phyloP scores from a whole-genome alignment of 2,113 vertebrate species.

The Diglossa brunneiventris region DNA sequence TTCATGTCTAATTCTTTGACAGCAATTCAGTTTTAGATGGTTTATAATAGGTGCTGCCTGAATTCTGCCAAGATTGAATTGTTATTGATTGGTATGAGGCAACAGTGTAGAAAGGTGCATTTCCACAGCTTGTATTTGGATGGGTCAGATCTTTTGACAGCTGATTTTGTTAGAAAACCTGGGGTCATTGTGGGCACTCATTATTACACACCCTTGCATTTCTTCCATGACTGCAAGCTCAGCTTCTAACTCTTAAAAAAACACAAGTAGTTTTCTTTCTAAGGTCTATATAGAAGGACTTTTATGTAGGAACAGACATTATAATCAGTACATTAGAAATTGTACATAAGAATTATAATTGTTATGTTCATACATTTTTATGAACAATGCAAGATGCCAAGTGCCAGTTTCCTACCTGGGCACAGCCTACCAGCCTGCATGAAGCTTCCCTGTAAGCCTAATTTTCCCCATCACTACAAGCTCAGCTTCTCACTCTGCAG shows the following conservation, averaged over 20 bases:
- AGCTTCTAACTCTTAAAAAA: conserved; percentile 3
- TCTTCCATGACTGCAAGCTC: conserved; percentile 22
- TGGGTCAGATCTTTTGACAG: conserved; percentile 44
- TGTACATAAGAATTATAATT: background rate
- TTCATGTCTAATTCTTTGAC: conserved; percentile 38
- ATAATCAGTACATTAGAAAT: background rate
- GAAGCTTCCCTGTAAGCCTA: background rate
- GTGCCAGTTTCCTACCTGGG: background rate
- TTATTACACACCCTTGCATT: conserved; percentile 44
- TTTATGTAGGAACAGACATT: background rate
- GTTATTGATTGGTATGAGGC: conserved; percentile 46
- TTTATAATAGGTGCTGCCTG: conserved; percentile 27
- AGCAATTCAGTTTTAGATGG: conserved; percentile 44
- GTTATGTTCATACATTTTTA: background rate
- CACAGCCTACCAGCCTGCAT: background rate
- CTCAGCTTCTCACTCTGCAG: background rate
- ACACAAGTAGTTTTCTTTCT: background rate
- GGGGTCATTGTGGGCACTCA: conserved; percentile 1
- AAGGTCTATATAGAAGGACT: background rate
- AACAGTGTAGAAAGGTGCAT: conserved; percentile 45
- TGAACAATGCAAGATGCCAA: background rate
- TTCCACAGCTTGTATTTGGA: conserved; percentile 38
- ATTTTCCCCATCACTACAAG: background rate
- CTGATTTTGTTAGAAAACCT: conserved; percentile 55
- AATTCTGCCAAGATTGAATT: conserved; percentile 55